Conservation (phyloP, 2,888 invertebrate species). For the Mamestra brassicae region DNA sequence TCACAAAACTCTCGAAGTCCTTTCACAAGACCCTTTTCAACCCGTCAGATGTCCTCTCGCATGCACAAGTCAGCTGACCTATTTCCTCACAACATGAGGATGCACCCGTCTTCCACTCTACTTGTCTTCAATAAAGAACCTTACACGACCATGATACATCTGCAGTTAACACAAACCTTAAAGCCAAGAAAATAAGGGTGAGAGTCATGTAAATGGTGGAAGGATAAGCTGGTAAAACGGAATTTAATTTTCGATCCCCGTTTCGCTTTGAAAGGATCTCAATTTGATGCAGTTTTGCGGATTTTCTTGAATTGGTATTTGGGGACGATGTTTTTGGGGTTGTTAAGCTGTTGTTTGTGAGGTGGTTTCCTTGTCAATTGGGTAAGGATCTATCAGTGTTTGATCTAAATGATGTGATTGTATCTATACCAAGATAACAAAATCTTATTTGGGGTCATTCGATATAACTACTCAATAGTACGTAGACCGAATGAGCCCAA, state of each 20-base stretch:
- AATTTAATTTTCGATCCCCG: slow-evolving; percentile 62
- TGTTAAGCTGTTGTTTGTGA: background rate
- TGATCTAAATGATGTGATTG: too few species aligned
- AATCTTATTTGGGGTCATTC: too few species aligned
- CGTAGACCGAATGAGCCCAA: too few species aligned
- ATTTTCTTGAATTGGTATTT: slow-evolving; percentile 45
- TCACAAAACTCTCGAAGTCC: slow-evolving; percentile 1
- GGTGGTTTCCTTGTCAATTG: background rate
- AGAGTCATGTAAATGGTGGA: background rate
- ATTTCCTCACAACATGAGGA: slow-evolving; percentile 49
- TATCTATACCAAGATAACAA: too few species aligned
- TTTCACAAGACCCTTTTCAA: slow-evolving; percentile 3
- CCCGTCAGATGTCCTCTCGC: slow-evolving; percentile 31
- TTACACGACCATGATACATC: slow-evolving; percentile 7
- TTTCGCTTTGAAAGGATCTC: slow-evolving; percentile 52
- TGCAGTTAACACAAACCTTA: slow-evolving; percentile 34
- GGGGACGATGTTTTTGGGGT: slow-evolving; percentile 24
- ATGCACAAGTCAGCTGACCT: slow-evolving; percentile 49
- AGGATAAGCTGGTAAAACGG: slow-evolving; percentile 29
- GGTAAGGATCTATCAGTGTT: too few species aligned
- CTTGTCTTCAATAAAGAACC: slow-evolving; percentile 61
- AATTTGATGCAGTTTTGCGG: slow-evolving; percentile 56
- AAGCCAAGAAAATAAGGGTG: fast-evolving
- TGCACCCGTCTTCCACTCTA: slow-evolving; percentile 59
- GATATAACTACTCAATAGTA: too few species aligned